Evolutionary conservation across 2,113 vertebrate species (phyloP).

Genomic region (Chiloscyllium plagiosum): DNA sequence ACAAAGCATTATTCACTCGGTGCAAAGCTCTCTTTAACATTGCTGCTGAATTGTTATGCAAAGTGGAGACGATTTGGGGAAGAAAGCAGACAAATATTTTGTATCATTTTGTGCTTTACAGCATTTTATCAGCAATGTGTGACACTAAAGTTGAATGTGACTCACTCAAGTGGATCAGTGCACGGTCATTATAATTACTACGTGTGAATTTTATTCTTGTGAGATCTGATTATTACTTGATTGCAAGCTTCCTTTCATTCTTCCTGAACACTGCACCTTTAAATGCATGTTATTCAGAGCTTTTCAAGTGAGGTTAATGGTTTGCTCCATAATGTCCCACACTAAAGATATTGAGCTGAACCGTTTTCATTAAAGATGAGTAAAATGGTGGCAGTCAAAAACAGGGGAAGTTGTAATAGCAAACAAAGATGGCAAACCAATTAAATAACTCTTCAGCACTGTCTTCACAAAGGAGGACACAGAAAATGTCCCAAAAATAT

Average conservation of each 20-base stretch:
- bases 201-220: neutral
- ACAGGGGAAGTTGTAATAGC: too few species aligned
- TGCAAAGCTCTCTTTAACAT: neutral
- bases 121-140: slow-evolving; percentile 6
- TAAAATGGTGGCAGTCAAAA: neutral
- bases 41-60: neutral
- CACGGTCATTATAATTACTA: neutral
- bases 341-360: neutral
- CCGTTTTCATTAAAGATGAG: neutral
- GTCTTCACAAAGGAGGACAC: too few species aligned
- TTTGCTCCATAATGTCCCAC: neutral
- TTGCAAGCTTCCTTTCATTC: neutral
- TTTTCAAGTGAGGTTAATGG: neutral
- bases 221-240: neutral
- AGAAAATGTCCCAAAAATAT: too few species aligned
- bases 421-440: too few species aligned
- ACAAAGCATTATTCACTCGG: neutral
- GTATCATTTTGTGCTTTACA: neutral
- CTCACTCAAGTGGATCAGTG: neutral
- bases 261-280: neutral
- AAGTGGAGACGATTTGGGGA: neutral
- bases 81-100: neutral
- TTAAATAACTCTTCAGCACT: too few species aligned
- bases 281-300: slow-evolving; percentile 5
- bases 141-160: neutral